Evolutionary conservation across 2,113 vertebrate species (phyloP).

Genomic region (Oryzias melastigma): DNA sequence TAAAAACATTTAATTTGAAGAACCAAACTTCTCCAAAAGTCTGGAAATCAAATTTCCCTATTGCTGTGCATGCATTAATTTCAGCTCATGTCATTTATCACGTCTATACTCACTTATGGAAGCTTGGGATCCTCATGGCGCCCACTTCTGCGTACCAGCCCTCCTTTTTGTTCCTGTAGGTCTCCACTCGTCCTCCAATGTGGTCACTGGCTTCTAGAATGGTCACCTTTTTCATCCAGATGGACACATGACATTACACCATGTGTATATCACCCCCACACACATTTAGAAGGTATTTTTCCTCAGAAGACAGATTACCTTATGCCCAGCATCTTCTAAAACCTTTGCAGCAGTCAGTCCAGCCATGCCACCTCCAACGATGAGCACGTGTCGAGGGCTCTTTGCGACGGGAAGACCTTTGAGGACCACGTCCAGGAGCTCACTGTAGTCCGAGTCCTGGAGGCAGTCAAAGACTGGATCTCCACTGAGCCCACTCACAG

Average conservation of each 20-base stretch:
- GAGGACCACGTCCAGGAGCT: slow-evolving; percentile 74
- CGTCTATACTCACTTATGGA: slow-evolving; percentile 73
- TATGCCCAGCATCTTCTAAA: slow-evolving; percentile 81
- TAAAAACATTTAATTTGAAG: too few relatives aligned
- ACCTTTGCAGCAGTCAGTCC: slow-evolving; percentile 84
- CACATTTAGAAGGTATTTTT: background rate
- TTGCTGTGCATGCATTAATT: background rate
- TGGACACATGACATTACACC: background rate
- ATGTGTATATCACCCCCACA: background rate
- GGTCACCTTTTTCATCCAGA: slow-evolving; percentile 72
- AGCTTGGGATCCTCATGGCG: slow-evolving; percentile 84
- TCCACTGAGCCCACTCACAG: slow-evolving; percentile 34
- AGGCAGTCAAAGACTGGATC: slow-evolving; percentile 78
- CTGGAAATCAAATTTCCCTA: too few relatives aligned
- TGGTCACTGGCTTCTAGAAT: slow-evolving; percentile 79
- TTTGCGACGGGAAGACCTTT: slow-evolving; percentile 73
- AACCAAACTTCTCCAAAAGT: too few relatives aligned
- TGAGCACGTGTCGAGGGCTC: slow-evolving; percentile 68
- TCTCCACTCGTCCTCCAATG: slow-evolving; percentile 82
- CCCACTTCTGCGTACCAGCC: slow-evolving; percentile 85
- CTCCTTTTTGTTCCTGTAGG: slow-evolving; percentile 75
- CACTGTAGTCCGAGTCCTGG: slow-evolving; percentile 78
- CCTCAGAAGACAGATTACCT: slow-evolving; percentile 49
- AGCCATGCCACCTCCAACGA: slow-evolving; percentile 82
- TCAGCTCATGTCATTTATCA: background rate